Evolutionary conservation across 2,888 invertebrate species (phyloP).

Genomic region (Yponomeuta malinellus): DNA sequence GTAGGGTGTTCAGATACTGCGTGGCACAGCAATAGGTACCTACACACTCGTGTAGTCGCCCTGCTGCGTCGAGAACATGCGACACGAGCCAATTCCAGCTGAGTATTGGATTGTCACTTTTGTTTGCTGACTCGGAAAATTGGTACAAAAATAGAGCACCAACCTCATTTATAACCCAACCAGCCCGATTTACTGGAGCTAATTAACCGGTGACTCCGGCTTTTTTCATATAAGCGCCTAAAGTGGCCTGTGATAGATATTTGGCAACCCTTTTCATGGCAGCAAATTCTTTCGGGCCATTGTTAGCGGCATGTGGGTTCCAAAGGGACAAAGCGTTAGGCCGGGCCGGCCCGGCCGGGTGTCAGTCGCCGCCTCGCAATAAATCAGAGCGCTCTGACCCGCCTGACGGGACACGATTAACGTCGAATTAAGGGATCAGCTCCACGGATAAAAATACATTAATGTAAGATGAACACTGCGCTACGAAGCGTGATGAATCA

Average conservation of each 20-base stretch:
- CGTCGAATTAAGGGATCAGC: slow-evolving; percentile 13
- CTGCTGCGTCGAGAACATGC: not conserved
- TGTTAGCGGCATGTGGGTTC: slow-evolving; percentile 12
- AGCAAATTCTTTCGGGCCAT: slow-evolving; percentile 15
- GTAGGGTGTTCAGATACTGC: not conserved
- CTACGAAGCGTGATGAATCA: not conserved
- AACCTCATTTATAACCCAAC: not conserved
- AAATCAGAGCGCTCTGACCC: slow-evolving; percentile 13
- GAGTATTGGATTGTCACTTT: slow-evolving; percentile 13
- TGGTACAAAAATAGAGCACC: not conserved
- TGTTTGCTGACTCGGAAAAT: slow-evolving; percentile 14
- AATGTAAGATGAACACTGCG: not conserved
- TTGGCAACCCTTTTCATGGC: slow-evolving; percentile 15
- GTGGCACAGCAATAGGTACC: not conserved
- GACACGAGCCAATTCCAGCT: slow-evolving; percentile 12
- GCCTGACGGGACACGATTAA: slow-evolving; percentile 12
- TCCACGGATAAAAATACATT: not conserved
- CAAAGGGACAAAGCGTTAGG: slow-evolving; percentile 13
- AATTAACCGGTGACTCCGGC: not conserved
- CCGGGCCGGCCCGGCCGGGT: not conserved
- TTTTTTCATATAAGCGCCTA: slow-evolving; percentile 3
- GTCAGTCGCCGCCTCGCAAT: slow-evolving; percentile 9
- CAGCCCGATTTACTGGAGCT: not conserved
- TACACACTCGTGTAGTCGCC: not conserved
- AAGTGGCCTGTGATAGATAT: slow-evolving; percentile 14